Percentiles rank a stretch among this genome's conserved stretches.
Evolutionary conservation across 2,113 vertebrate genomes (phyloP).

Genomic region (Saimiri boliviensis): DNA sequence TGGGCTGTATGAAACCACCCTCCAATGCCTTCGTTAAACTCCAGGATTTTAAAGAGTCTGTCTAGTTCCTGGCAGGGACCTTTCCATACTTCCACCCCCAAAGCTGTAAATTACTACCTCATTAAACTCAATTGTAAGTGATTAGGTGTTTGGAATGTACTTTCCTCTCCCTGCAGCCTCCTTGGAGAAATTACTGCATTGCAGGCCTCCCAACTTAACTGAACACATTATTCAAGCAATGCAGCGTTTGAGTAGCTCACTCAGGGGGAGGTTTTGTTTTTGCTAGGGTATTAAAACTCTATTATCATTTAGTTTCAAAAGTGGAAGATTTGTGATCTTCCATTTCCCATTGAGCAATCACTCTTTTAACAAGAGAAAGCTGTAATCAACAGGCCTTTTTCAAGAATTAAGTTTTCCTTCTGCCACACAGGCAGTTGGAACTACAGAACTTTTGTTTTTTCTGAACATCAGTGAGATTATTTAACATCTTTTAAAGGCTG

Average conservation of each 20-base stretch:
- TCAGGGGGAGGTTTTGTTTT: conserved; percentile 61
- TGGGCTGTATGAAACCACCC: conserved; percentile 32
- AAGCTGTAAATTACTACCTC: conserved; percentile 74
- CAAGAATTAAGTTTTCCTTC: conserved; percentile 40
- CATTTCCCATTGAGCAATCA: conserved; percentile 56
- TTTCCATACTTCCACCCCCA: conserved; percentile 65
- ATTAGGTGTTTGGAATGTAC: conserved; percentile 75
- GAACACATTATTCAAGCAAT: conserved; percentile 33
- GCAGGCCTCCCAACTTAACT: conserved; percentile 50
- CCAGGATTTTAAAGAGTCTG: conserved; percentile 70
- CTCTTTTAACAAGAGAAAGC: conserved; percentile 51
- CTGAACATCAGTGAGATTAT: conserved; percentile 1
- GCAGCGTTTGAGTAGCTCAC: background rate
- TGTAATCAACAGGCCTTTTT: conserved; percentile 43
- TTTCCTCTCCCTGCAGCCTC: conserved; percentile 70
- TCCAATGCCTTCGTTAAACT: conserved; percentile 73
- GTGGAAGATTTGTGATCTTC: conserved; percentile 59
- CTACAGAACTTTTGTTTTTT: background rate
- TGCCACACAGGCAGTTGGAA: conserved; percentile 52
- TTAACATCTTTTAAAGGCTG: background rate
- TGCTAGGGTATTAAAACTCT: conserved; percentile 66
- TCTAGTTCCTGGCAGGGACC: conserved; percentile 58
- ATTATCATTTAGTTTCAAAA: conserved; percentile 54
- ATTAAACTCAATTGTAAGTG: conserved; percentile 74
- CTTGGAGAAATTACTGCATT: conserved; percentile 56